Percentiles rank a stretch among this genome's conserved stretches.
Evolutionary conservation across 2,888 invertebrate genomes (phyloP).

Genomic region (Caenorhabditis uteleia): DNA sequence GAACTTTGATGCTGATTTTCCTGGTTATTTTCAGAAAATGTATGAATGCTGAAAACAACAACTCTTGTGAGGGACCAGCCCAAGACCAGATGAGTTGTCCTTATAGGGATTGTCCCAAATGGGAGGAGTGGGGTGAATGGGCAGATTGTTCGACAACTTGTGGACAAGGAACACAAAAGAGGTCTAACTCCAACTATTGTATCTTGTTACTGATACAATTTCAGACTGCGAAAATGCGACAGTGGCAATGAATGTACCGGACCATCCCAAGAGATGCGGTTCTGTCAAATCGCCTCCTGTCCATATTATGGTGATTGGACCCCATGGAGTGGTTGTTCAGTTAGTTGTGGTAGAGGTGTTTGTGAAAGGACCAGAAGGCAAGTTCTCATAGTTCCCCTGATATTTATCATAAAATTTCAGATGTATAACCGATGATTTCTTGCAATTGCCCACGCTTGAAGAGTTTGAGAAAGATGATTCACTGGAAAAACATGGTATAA

Average conservation of each 20-base stretch:
- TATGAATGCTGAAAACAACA: conserved; percentile 32
- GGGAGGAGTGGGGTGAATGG: conserved; percentile 57
- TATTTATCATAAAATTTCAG: conserved; percentile 3
- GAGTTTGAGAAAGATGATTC: conserved; percentile 49
- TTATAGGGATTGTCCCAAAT: conserved; percentile 53
- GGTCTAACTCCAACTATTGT: conserved; percentile 24
- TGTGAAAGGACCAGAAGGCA: conserved; percentile 49
- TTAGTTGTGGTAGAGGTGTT: conserved; percentile 52
- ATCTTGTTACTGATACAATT: conserved; percentile 1
- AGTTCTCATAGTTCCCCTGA: not conserved
- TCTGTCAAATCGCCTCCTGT: conserved; percentile 53
- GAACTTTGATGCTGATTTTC: not conserved
- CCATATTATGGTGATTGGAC: conserved; percentile 58
- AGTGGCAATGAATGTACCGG: conserved; percentile 38
- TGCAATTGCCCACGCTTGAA: conserved; percentile 50
- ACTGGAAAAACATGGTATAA: conserved; percentile 27
- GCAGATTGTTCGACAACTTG: conserved; percentile 52
- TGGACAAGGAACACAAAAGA: conserved; percentile 49
- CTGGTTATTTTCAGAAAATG: conserved; percentile 37
- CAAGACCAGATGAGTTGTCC: conserved; percentile 58
- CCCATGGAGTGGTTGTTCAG: conserved; percentile 56
- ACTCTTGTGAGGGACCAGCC: conserved; percentile 51
- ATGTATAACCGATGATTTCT: conserved; percentile 54
- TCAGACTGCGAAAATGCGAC: conserved; percentile 42
- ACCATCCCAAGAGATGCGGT: conserved; percentile 42